Conservation (phyloP, 2,888 invertebrate genomes). For the Elmis aenea region DNA sequence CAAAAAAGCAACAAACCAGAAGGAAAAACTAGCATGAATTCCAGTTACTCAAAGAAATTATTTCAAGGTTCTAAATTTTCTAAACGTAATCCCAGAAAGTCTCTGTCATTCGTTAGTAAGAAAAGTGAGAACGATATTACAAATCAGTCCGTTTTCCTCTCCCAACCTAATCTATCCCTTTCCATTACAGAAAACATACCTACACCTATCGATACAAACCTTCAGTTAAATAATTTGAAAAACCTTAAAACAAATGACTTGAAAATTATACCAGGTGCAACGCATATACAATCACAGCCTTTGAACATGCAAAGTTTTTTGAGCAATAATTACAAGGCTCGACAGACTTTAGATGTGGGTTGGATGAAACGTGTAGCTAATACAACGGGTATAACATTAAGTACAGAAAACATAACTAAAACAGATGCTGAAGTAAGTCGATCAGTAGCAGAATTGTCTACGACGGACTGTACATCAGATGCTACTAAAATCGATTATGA, state of each 20-base stretch:
- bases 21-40: constrained; percentile 27
- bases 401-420: neutral
- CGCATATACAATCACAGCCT: constrained; percentile 27
- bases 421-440: constrained; percentile 1
- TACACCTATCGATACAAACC: neutral
- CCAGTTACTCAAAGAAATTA: constrained; percentile 57
- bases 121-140: constrained; percentile 32
- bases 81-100: constrained; percentile 73
- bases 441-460: neutral
- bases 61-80: constrained; percentile 65
- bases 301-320: constrained; percentile 34
- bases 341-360: constrained; percentile 50
- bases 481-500: constrained; percentile 45
- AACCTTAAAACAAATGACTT: constrained; percentile 13
- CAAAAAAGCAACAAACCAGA: constrained; percentile 33
- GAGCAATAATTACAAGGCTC: constrained; percentile 29
- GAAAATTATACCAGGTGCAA: constrained; percentile 17
- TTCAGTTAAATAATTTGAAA: neutral
- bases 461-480: constrained; percentile 36
- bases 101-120: constrained; percentile 44
- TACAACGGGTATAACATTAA: constrained; percentile 21
- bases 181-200: neutral
- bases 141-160: constrained; percentile 19
- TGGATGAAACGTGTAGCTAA: constrained; percentile 54
- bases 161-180: constrained; percentile 18